phyloP scores from a whole-genome alignment of 2,797 vertebrate species.

The Gymnoscopelus braueri region DNA sequence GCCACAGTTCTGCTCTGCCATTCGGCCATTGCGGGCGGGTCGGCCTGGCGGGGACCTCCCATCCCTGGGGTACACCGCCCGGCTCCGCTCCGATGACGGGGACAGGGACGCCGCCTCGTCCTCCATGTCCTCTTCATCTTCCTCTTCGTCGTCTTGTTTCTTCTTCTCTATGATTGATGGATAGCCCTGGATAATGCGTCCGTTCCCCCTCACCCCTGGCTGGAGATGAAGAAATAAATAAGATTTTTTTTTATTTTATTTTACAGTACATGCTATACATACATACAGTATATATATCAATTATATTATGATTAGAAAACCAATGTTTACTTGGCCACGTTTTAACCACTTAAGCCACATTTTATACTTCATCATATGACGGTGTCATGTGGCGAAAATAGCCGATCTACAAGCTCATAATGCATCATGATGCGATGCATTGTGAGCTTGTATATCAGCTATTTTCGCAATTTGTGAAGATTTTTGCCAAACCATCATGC shows the following conservation, averaged over 20 bases:
- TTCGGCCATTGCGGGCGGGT: conserved; percentile 36
- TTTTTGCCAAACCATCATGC: conserved; percentile 7
- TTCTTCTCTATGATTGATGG: conserved; percentile 60
- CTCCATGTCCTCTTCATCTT: conserved; percentile 54
- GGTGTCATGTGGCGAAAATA: too few species aligned
- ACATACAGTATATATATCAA: too few species aligned
- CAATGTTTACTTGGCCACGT: too few species aligned
- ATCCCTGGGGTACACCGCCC: conserved; percentile 49
- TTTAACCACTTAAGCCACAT: too few species aligned
- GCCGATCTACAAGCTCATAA: too few species aligned
- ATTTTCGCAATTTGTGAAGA: too few species aligned
- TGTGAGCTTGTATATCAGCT: too few species aligned
- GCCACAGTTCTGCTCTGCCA: conserved; percentile 31
- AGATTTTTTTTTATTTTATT: too few species aligned
- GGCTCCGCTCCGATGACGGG: conserved; percentile 44
- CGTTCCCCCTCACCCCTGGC: conserved; percentile 74
- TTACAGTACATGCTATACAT: too few species aligned
- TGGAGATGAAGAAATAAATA: conserved; percentile 49
- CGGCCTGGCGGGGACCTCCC: conserved; percentile 52
- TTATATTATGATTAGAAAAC: too few species aligned
- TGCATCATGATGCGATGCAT: too few species aligned
- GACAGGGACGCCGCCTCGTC: conserved; percentile 43
- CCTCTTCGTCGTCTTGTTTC: conserved; percentile 47
- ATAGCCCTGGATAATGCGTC: conserved; percentile 71
- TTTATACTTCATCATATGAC: too few species aligned